Evolutionary conservation across 2,797 vertebrate genomes (phyloP).

Genomic region (Melanogrammus aeglefinus): DNA sequence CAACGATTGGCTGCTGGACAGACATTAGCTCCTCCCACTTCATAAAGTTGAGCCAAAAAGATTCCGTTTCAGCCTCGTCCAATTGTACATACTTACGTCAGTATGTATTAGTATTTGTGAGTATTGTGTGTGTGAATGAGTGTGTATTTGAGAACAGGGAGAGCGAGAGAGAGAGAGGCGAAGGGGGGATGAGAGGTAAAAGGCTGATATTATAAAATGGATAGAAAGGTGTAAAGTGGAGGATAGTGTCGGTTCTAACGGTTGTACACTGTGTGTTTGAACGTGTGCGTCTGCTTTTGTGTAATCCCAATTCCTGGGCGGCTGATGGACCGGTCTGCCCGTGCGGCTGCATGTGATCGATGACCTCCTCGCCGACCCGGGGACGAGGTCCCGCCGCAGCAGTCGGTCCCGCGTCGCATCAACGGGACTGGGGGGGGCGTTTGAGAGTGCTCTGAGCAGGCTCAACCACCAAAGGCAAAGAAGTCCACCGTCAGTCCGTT

Average conservation of each 20-base stretch:
- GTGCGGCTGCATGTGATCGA: too few relatives aligned
- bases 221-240: not conserved
- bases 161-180: too few relatives aligned
- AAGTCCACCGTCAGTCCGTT: not conserved
- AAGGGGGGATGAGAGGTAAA: not conserved
- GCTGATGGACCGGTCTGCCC: too few relatives aligned
- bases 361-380: too few relatives aligned
- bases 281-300: not conserved
- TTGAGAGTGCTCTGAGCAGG: not conserved
- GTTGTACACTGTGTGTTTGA: not conserved
- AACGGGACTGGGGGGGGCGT: not conserved
- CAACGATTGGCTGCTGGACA: constrained; percentile 81
- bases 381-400: too few relatives aligned
- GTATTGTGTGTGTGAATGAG: constrained; percentile 11
- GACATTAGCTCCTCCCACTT: constrained; percentile 70
- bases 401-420: too few relatives aligned
- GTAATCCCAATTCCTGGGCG: not conserved
- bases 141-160: constrained; percentile 13
- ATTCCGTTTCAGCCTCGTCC: constrained; percentile 62
- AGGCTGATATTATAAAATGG: not conserved
- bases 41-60: constrained; percentile 62
- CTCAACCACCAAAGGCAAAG: not conserved
- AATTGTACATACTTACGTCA: not conserved
- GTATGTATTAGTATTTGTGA: not conserved
- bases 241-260: too few relatives aligned